These are phyloP conservation scores for Shinisaurus crocodilurus DNA, from an alignment of 2,113 vertebrate genomes.

Conservation along the genomic window DNA sequence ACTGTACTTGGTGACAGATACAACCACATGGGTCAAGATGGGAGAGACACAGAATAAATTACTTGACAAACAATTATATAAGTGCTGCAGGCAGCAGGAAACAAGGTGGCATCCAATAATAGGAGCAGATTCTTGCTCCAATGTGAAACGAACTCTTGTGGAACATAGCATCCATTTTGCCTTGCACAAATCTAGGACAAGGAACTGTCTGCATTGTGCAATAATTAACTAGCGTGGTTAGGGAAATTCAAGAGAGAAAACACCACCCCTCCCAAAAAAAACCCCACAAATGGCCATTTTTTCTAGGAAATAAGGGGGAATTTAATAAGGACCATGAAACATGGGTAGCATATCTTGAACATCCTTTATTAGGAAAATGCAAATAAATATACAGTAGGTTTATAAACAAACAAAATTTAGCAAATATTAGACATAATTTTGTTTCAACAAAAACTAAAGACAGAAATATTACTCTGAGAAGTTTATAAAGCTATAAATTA, in stretches of 20 bases:
- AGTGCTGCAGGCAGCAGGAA: background rate
- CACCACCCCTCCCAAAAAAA: no score
- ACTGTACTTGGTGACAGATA: background rate
- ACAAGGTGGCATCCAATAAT: background rate
- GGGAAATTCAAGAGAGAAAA: background rate
- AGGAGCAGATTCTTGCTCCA: background rate
- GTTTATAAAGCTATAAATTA: background rate
- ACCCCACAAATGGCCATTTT: background rate
- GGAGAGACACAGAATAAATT: background rate
- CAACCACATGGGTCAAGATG: background rate
- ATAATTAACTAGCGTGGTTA: background rate
- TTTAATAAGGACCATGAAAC: background rate
- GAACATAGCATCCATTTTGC: background rate
- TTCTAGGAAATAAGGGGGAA: background rate
- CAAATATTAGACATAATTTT: background rate
- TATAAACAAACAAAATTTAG: background rate
- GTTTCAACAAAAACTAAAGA: background rate
- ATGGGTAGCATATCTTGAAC: background rate
- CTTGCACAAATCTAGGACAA: background rate
- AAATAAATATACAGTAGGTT: background rate
- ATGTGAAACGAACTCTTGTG: background rate
- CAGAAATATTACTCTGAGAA: background rate
- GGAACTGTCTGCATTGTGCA: background rate
- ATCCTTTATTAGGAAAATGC: background rate
- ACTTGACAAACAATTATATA: constrained; percentile 6